These are phyloP conservation scores for Phenganax stokvisi DNA, from an alignment of 92 coral and sea anemone species.

Conservation along the genomic window DNA sequence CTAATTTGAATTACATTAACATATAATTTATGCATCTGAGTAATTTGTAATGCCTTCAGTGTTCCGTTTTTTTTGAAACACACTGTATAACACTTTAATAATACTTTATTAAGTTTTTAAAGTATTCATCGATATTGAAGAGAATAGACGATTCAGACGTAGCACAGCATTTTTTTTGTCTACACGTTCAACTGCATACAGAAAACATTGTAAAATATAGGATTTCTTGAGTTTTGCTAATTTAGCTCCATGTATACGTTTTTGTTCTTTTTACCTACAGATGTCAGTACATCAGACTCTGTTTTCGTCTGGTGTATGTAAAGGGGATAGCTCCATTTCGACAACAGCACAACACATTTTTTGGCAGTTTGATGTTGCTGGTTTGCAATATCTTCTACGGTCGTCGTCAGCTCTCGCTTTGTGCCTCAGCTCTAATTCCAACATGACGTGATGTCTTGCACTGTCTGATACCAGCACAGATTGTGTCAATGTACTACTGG, in stretches of 20 bases:
- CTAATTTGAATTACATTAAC: no score
- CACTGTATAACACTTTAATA: not conserved
- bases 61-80: no score
- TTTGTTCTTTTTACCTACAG: not conserved
- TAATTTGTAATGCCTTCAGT: no score
- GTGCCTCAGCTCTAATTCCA: not conserved
- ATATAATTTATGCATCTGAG: no score
- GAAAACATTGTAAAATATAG: no score
- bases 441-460: not conserved
- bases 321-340: conserved; percentile 13
- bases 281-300: not conserved
- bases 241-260: not conserved
- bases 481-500: no score
- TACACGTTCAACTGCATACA: no score
- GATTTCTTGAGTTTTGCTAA: no score
- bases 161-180: no score
- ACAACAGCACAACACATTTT: conserved; percentile 14
- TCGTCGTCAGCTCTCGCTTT: not conserved
- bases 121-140: not conserved
- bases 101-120: not conserved
- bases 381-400: not conserved
- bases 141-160: not conserved
- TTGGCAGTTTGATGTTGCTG: conserved; percentile 20
- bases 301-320: not conserved
- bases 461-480: no score